These are phyloP conservation scores for Agrypnia vestita DNA, from an alignment of 1,140 invertebrate genomes.

Conservation along the genomic window DNA sequence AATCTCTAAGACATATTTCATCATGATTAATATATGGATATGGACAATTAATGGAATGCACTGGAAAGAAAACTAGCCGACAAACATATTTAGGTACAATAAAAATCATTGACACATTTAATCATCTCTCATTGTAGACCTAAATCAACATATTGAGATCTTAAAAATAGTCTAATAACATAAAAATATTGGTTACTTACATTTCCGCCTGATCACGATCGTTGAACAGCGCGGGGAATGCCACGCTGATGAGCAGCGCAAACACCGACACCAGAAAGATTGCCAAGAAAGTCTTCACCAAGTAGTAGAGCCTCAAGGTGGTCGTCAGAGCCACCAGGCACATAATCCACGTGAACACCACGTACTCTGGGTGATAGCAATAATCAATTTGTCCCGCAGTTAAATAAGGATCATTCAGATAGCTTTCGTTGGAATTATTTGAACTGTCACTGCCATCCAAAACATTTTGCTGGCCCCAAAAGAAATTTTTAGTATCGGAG, in stretches of 20 bases:
- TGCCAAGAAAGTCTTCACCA: constrained; percentile 90
- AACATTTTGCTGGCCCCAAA: background rate
- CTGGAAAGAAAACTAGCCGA: no score
- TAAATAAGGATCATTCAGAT: background rate
- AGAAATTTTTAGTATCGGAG: constrained; percentile 9
- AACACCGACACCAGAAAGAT: constrained; percentile 83
- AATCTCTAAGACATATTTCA: no score
- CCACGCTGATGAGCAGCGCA: constrained; percentile 79
- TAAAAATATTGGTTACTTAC: constrained; percentile 46
- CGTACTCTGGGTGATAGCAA: constrained; percentile 87
- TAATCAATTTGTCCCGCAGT: constrained; percentile 8
- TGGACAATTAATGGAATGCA: no score
- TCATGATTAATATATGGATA: no score
- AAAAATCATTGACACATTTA: no score
- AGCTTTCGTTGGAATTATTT: background rate
- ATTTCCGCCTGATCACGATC: constrained; percentile 30
- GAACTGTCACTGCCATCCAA: background rate
- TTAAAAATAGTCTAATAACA: no score
- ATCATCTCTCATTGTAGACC: no score
- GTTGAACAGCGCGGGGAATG: constrained; percentile 69
- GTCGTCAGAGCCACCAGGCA: constrained; percentile 92
- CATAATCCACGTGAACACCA: constrained; percentile 95
- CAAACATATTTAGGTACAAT: no score
- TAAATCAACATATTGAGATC: no score
- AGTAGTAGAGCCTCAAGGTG: constrained; percentile 93